Evolutionary conservation across 2,888 invertebrate genomes (phyloP).

Genomic region (Dichetophora obliterata): DNA sequence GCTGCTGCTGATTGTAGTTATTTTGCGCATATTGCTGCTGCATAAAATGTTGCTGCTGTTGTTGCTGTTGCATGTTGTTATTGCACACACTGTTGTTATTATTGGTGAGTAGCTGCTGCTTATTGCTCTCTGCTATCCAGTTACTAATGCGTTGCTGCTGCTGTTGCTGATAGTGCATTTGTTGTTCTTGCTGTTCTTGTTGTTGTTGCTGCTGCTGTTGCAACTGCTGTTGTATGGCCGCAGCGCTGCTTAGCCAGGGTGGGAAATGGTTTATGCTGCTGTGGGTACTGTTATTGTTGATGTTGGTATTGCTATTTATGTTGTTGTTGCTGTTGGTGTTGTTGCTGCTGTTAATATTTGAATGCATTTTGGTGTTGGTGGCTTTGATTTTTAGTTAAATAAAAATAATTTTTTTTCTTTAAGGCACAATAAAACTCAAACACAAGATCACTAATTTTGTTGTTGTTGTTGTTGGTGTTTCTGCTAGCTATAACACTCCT

Average conservation of each 20-base stretch:
- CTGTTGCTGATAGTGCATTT: conserved; percentile 47
- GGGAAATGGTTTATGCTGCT: background rate
- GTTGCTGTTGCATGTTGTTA: conserved; percentile 30
- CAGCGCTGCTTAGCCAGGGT: background rate
- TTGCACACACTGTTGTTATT: conserved; percentile 44
- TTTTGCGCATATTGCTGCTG: conserved; percentile 42
- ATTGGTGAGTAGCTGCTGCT: conserved; percentile 49
- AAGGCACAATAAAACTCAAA: background rate
- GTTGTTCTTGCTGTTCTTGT: conserved; percentile 47
- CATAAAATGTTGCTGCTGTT: conserved; percentile 38
- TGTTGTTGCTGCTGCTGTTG: conserved; percentile 49
- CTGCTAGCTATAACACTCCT: background rate
- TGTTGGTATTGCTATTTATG: background rate
- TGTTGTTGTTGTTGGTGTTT: background rate
- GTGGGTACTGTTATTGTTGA: conserved; percentile 8
- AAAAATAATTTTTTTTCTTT: background rate
- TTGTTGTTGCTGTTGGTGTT: conserved; percentile 9
- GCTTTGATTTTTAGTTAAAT: conserved; percentile 7
- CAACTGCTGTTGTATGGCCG: conserved; percentile 46
- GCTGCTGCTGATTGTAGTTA: conserved; percentile 33
- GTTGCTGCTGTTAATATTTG: conserved; percentile 19
- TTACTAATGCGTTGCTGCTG: conserved; percentile 50
- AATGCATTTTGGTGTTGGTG: conserved; percentile 13
- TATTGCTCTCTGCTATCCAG: conserved; percentile 55
- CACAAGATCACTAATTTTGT: background rate